Evolutionary conservation across 2,888 invertebrate species (phyloP), one percentile per base, ranked within the genome.

Genomic region (Scrobipalpa atriplicella): DNA sequence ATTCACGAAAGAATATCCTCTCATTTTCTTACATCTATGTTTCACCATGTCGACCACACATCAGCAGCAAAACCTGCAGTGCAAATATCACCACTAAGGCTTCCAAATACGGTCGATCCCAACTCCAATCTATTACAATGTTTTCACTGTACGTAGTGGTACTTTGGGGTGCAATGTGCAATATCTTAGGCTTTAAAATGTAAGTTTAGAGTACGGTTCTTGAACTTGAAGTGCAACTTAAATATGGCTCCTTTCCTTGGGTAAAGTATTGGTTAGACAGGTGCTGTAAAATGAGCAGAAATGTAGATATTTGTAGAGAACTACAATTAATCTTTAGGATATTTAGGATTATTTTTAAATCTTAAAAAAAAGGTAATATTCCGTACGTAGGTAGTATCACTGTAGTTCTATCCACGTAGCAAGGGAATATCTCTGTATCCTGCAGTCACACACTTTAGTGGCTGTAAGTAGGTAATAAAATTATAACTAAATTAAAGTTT

Each of bases 141-240:
- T 43, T 43, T 29, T 29, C 29, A 13, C 43, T 13, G 13, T 43
- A 43, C 13, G 43, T 47, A 47, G 47, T 47, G 16, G 47, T 47
- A 16, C 47, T 54, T 10, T 21, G 19, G 54, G 54, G 54, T 21
- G 47, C 47, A 47, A 47, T 47, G 54, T 21, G 47, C 47, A 47
- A 47, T 47, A 54, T 54, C 54, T 54, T 54, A 54, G 54, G 54
- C 54, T 54, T 54, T 9, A 54, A 54, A 54, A 54, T 19, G 18
- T 54, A 54, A 54, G 21, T 18, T 11, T 54, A 21, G 19, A 54
- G 21, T 3, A 21, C 21, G 54, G 54, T n/a, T 54, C 19, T 54
- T 54, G 54, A 19, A 21, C 54, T 54, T 9, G 54, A 21, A 19
- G 54, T 54, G 2, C 16, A 54, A 21, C 19, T 21, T 21, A 19